These are phyloP conservation scores for Cariama cristata DNA, from an alignment of 2,113 vertebrate species.

Conservation along the genomic window DNA sequence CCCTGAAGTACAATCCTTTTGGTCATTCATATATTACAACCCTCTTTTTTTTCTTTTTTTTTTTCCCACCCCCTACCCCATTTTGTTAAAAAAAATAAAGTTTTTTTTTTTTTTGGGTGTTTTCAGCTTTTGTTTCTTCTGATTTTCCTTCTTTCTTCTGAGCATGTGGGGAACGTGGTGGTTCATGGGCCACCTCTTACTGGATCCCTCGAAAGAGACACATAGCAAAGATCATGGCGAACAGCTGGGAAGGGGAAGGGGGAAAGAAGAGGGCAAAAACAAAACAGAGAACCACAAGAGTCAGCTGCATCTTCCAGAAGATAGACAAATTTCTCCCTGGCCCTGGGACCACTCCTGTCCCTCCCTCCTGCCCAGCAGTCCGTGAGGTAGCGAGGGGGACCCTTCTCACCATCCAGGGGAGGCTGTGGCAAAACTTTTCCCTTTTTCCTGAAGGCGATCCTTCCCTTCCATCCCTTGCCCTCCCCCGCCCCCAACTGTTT, in stretches of 20 bases:
- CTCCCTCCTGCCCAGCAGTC: background rate
- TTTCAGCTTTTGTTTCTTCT: conserved; percentile 18
- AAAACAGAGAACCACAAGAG: background rate
- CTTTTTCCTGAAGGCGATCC: background rate
- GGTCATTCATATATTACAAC: conserved; percentile 78
- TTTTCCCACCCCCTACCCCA: background rate
- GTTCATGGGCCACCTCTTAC: conserved; percentile 60
- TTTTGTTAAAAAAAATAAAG: conserved; percentile 79
- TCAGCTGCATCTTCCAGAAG: background rate
- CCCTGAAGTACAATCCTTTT: conserved; percentile 86
- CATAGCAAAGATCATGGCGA: conserved; percentile 95
- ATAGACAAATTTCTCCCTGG: background rate
- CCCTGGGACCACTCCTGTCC: too few species aligned
- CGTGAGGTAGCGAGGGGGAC: rapidly evolving
- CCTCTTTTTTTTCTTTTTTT: background rate
- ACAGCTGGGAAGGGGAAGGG: conserved; percentile 78
- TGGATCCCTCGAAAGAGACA: conserved; percentile 94
- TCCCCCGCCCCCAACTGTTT: rapidly evolving
- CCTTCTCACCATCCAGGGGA: background rate
- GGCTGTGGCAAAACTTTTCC: background rate
- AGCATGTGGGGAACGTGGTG: background rate
- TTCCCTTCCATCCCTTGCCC: background rate
- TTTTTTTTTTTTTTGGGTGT: background rate
- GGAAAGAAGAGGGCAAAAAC: background rate
- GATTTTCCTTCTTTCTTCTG: conserved; percentile 42